Base-by-base conservation (phyloP, 1,140 invertebrate species). In the Diprion similis region DNA sequence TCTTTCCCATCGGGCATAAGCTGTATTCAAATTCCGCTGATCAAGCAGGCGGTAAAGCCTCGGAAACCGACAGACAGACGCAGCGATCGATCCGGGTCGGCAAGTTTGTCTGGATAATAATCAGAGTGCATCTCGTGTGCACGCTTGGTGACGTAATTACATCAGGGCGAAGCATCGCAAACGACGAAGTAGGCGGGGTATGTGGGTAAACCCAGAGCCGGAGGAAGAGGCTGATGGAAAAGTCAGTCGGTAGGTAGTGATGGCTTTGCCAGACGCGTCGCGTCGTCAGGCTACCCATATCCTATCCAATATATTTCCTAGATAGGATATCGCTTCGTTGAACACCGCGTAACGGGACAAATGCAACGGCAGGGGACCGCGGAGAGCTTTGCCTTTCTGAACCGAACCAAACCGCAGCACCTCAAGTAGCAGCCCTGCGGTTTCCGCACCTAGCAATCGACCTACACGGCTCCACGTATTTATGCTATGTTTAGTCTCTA, bases 281-380 rank as follows among this genome's bases (percentile, higher is more conserved):
- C 48, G 48, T 51, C n/a, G 51, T 59, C 6, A 13, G 6, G 51
- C 51, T 59, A 66, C 73, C 51, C 64, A 69, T 79, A 79, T 79
- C 78, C 66, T 65, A 51, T 66, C 11, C 76, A 72, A 80, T 78
- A 78, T 72, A 77, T 79, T 77, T 79, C 71, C 78, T 69, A 79
- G 79, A 80, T 80, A 74, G 77, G 73, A 68, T 76, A 77, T 77
- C 76, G 73, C 51, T 66, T 76, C 71, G 71, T 65, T 66, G 66
- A 59, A 46, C 72, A 73, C 68, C 37, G 18, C 48, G n/a, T 70
- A 59, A 59, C 51, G 51, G 51, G 11, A 59, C 51, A 59, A 59
- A 59, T 59, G 11, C 51, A 59, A 59, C 51, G 51, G 11, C 9
- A 37, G 24, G 24, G 24, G 6, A 37, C 51, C 11, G n/a, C n/a